Evolutionary conservation across 1,140 invertebrate genomes (phyloP).

Genomic region (Nylanderia fulva): DNA sequence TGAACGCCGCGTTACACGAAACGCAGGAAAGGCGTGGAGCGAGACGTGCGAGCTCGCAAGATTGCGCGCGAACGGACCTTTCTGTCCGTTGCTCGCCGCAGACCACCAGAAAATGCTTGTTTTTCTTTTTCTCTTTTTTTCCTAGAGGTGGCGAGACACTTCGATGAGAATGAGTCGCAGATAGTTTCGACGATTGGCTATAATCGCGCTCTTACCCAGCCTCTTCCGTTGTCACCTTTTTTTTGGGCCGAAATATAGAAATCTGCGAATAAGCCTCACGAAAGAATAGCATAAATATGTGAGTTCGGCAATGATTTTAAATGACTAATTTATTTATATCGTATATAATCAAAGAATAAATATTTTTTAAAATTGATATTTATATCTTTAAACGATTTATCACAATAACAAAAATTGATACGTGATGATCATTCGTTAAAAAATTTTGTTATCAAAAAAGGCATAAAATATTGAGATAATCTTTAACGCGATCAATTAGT

Average conservation of each 20-base stretch:
- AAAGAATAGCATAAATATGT: not conserved
- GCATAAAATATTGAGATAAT: not conserved
- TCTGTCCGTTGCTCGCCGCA: conserved; percentile 44
- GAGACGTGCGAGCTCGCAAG: conserved; percentile 34
- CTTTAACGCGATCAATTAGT: not conserved
- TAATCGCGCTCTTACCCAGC: not conserved
- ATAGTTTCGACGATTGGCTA: not conserved
- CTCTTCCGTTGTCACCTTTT: not conserved
- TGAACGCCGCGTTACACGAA: conserved; percentile 70
- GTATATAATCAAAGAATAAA: not conserved
- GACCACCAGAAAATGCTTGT: not conserved
- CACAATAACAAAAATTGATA: no score
- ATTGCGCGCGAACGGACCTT: conserved; percentile 31
- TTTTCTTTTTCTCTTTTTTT: not conserved
- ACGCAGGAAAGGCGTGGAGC: conserved; percentile 58
- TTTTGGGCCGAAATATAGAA: not conserved
- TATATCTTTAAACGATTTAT: not conserved
- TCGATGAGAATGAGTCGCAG: not conserved
- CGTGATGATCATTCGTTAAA: not conserved
- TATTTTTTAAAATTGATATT: not conserved
- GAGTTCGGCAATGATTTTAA: not conserved
- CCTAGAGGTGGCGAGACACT: not conserved
- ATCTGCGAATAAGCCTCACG: not conserved
- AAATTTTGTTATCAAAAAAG: not conserved
- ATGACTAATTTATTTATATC: not conserved